Evolutionary conservation across 2,797 vertebrate genomes (phyloP), one percentile per base, ranked within the genome.

Genomic region (Sebastiscus albofasciatus): DNA sequence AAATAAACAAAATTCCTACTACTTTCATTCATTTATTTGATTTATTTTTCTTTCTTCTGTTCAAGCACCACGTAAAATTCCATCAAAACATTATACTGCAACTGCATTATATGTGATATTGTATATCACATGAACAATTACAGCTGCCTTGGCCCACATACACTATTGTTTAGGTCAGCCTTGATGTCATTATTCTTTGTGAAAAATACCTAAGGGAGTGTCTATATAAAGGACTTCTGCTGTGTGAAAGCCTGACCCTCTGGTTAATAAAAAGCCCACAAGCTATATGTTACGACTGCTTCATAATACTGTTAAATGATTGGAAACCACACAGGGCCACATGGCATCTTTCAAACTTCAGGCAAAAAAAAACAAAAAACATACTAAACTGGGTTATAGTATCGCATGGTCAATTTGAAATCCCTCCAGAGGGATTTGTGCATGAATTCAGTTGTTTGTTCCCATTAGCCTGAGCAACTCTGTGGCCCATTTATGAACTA

Each of bases 131-230:
- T 24, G 33, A 27, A 56, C 49, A 52, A 56, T n/a, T 62, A 52
- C 42, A 46, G 11, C 33, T 24, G 26, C 61, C 11, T 16, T 58
- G 69, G 12, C 74, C 75, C 69, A 76, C 56, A 72, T 77, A 31
- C 29, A 52, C 70, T 39, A 70, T 62, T 77, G 75, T 87, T 86
- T 77, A 62, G 58, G 68, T 68, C 65, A 52, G 20, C 22, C 60
- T 75, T 73, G 39, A 29, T 67, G 69, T 79, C 76, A 77, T 85
- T 73, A 77, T 65, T 82, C 71, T 66, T 73, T 65, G 67, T 59
- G 56, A 72, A 72, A 68, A 73, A 69, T 14, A 77, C 81, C 74
- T 14, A 2, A 5, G 78, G 80, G 61, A 75, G n/a, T 8, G 27
- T 77, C 76, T 79, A 75, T 55, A 58, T 72, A 75, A 86, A 83